Base-by-base conservation (phyloP, 1,140 invertebrate species). In the Euglossa dilemma region DNA sequence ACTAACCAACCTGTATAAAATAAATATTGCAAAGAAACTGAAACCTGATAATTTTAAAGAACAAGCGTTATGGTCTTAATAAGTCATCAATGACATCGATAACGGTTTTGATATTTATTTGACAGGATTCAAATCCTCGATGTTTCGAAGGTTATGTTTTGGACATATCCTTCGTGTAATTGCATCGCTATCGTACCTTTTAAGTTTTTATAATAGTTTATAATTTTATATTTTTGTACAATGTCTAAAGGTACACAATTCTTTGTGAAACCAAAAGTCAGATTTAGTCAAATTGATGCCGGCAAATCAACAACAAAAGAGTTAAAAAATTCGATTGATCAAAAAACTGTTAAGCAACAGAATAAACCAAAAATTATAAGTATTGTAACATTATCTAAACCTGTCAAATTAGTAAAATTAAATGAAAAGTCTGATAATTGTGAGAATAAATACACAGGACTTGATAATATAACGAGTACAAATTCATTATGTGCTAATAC, bases 221-320 rank as follows among this genome's bases (percentile, higher is more conserved):
- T 18, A 67, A 23, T n/a, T 67, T 75, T 23, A 70, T 36, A 67
- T 28, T 67, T 45, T 18, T 64, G 12, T 3, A 47, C 5, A 6
- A 86, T 88, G 84, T 72, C 74, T 8, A 25, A 70, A 14, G 43
- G 59, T 25, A 59, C 1, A 7, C 79, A 78, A 73, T 36, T 25
- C 9, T 59, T 89, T 59, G 43, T 57, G 1, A 83, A 54, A 52
- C 91, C 91, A 28, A 92, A 91, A 71, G 90, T 92, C 70, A 84
- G 90, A 71, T 92, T 92, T 64, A 84, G 56, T 61, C 79, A 91
- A 80, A 47, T 64, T 52, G 73, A 78, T 23, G 67, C 86, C 4
- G 64, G 36, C 14, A 18, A 54, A 43, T 69, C 9, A n/a, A 66
- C 54, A 7, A 45, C 63, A 18, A 50, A 66, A 2, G 36, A 75